Evolutionary conservation across 2,888 invertebrate genomes (phyloP), one percentile per base, ranked within the genome.

Genomic region (Pristionchus arcanus): DNA sequence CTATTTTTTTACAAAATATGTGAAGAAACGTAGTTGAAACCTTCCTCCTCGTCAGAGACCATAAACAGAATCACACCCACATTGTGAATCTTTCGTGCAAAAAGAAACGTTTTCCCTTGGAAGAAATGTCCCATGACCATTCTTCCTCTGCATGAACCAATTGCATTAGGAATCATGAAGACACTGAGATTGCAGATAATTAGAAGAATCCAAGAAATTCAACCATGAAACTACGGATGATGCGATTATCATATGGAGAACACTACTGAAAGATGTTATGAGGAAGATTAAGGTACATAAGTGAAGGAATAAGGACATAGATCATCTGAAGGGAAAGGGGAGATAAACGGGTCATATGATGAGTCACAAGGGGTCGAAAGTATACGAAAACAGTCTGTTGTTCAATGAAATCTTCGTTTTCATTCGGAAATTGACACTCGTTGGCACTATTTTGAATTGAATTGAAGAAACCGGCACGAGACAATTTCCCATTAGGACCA

Each of bases 231-330:
- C 34, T 31, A 91, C 93, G 28, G 94, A 94, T 89, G 90, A 90
- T 28, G 92, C 91, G 59, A 91, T 94, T 77, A 92, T 93, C 84
- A 90, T 92, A 19, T 94, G 93, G 93, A 90, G 94, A 86, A 90
- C 90, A 89, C 90, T 94, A 66, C 91, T 94, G 19, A 91, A 92
- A 74, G 93, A 92, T 88, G 92, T 94, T 34, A 94, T 94, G 91
- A 92, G 91, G 87, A 92, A 93, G 63, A 94, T 94, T 59, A 94
- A 94, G 91, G 94, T 94, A 37, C 15, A 74, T 31, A 19, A 42
- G 84, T 34, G 59, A 34, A 34, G 25, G 84, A 85, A 19, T 13
- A 25, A 25, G 28, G 25, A 16, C 13, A 53, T 15, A 77, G 74
- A 77, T 77, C 74, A 77, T 15, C 42, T 25, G 37, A 77, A 77